These are phyloP conservation scores for Chinchilla lanigera DNA, from an alignment of 2,113 vertebrate genomes.

Conservation along the genomic window DNA sequence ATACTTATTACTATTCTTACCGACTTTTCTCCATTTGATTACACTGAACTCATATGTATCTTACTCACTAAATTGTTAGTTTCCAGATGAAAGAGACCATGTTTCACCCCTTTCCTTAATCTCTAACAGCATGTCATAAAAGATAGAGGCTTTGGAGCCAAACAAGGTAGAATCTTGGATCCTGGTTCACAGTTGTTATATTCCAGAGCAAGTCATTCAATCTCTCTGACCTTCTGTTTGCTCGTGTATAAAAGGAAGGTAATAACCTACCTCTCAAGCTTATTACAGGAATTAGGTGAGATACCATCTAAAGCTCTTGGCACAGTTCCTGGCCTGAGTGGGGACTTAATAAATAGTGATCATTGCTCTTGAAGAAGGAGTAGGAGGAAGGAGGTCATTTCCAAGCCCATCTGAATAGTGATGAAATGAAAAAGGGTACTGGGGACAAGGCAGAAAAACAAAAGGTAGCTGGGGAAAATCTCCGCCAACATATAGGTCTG, in stretches of 20 bases:
- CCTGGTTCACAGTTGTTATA: background rate
- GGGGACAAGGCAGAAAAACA: background rate
- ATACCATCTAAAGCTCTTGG: background rate
- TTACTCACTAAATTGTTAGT: background rate
- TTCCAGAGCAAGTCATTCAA: background rate
- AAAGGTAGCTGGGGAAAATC: background rate
- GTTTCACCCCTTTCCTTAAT: background rate
- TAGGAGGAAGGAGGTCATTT: background rate
- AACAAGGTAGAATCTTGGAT: background rate
- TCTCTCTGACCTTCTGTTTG: background rate
- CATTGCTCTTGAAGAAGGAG: background rate
- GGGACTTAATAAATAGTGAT: background rate
- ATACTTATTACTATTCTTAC: background rate
- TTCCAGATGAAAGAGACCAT: background rate
- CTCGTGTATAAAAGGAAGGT: background rate
- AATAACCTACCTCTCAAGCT: background rate
- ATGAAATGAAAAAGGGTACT: background rate
- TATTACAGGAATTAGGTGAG: background rate
- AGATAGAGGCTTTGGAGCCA: background rate
- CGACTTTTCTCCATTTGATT: background rate
- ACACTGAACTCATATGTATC: background rate
- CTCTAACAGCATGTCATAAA: background rate
- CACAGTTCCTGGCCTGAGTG: background rate
- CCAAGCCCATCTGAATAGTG: background rate
- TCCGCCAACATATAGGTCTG: background rate